Conservation (phyloP, 2,113 vertebrate species). For the Pteropus alecto region DNA sequence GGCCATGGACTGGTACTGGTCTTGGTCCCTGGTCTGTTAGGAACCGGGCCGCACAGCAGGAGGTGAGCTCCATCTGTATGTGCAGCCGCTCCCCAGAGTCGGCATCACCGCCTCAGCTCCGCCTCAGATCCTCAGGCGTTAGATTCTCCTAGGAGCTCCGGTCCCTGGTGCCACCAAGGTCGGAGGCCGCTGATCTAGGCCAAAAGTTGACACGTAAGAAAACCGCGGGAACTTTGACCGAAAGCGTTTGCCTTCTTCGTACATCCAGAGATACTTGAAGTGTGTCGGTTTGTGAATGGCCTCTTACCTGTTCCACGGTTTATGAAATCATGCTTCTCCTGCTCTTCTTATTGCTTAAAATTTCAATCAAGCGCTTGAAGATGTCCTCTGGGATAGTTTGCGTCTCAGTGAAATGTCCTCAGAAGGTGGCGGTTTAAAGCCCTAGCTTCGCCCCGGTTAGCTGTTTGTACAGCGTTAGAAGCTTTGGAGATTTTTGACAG, state of each 20-base stretch:
- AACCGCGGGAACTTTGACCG: background rate
- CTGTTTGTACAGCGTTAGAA: background rate
- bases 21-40: too few species aligned
- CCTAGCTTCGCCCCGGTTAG: background rate
- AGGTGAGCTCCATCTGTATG: too few species aligned
- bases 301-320: background rate
- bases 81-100: too few species aligned
- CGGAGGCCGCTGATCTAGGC: fast-evolving
- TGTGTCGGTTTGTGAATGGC: too few species aligned
- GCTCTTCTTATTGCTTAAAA: background rate
- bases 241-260: background rate
- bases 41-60: too few species aligned
- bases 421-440: background rate
- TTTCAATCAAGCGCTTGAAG: background rate
- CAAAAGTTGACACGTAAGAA: fast-evolving
- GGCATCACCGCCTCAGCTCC: too few species aligned
- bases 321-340: background rate
- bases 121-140: too few species aligned
- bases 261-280: background rate
- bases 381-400: background rate
- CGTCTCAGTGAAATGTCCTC: background rate
- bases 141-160: too few species aligned
- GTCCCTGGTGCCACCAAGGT: too few species aligned
- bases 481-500: background rate
- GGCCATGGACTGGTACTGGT: too few species aligned